These are phyloP conservation scores for Eurystomus glaucurus DNA, from an alignment of 2,797 vertebrate genomes.

Conservation along the genomic window DNA sequence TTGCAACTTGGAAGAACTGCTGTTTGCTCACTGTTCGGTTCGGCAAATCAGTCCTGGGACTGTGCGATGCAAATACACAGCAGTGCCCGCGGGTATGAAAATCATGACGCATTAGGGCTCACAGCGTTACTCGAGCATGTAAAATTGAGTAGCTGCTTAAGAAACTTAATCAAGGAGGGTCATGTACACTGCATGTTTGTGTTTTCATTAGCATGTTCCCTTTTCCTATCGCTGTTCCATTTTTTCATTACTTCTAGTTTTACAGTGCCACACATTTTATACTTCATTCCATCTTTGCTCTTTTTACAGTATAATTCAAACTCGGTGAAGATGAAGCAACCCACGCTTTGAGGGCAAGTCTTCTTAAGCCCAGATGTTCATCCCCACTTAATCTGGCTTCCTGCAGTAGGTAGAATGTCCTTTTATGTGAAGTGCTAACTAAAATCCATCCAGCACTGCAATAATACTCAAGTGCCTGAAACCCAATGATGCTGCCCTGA, in stretches of 20 bases:
- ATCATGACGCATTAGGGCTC: background rate
- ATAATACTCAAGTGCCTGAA: background rate
- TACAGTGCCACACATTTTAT: background rate
- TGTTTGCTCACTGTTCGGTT: background rate
- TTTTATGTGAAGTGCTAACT: background rate
- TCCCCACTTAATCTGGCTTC: background rate
- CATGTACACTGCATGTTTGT: background rate
- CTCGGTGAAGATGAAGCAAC: background rate
- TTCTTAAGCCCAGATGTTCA: background rate
- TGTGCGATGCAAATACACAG: background rate
- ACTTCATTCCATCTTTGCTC: background rate
- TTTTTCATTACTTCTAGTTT: background rate
- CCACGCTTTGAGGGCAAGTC: background rate
- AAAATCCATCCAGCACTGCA: background rate
- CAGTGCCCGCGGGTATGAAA: background rate
- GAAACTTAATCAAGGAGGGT: background rate
- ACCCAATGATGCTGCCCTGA: background rate
- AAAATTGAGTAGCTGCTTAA: background rate
- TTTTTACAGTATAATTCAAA: background rate
- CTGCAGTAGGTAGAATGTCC: background rate
- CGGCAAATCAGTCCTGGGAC: background rate
- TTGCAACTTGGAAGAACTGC: background rate
- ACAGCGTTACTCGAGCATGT: background rate
- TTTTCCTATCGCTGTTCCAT: background rate
- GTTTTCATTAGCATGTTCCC: background rate